Conservation (phyloP, 2,888 invertebrate species). For the Cremastinae sp. region DNA sequence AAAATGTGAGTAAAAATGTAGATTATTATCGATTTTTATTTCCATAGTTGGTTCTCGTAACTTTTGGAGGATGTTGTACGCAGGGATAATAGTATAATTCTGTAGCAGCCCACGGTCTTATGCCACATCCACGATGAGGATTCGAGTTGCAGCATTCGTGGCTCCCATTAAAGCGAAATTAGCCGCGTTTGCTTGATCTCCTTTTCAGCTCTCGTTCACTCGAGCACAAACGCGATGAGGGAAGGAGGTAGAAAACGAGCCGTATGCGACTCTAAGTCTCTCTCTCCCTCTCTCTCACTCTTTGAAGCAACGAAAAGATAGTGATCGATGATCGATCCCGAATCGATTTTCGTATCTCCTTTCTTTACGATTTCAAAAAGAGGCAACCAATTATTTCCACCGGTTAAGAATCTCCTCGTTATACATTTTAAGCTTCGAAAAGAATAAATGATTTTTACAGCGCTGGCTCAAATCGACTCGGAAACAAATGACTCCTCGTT, state of each 20-base stretch:
- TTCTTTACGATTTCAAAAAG: too few species aligned
- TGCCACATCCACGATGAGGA: constrained; percentile 54
- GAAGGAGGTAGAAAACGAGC: constrained; percentile 23
- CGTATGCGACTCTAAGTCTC: background rate
- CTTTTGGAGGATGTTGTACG: background rate
- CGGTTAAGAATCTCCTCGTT: too few species aligned
- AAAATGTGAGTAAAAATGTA: too few species aligned
- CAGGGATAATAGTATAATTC: constrained; percentile 36
- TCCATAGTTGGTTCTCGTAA: background rate
- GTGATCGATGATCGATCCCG: constrained; percentile 60
- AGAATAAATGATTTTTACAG: too few species aligned
- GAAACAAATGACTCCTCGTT: background rate
- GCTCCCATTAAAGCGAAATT: constrained; percentile 64
- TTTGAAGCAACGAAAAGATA: constrained; percentile 36
- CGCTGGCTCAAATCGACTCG: too few species aligned
- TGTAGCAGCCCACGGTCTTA: constrained; percentile 59
- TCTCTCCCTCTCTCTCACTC: too few species aligned
- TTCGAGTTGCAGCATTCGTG: constrained; percentile 62
- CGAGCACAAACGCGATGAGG: background rate
- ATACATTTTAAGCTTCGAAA: too few species aligned
- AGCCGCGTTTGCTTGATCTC: constrained; percentile 63
- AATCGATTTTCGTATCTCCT: constrained; percentile 3
- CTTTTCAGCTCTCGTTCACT: constrained; percentile 55
- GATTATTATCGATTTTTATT: too few species aligned
- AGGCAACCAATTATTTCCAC: too few species aligned